Percentiles rank a stretch among this genome's conserved stretches.
phyloP scores from a whole-genome alignment of 2,797 vertebrate species.

The Thunnus albacares region DNA sequence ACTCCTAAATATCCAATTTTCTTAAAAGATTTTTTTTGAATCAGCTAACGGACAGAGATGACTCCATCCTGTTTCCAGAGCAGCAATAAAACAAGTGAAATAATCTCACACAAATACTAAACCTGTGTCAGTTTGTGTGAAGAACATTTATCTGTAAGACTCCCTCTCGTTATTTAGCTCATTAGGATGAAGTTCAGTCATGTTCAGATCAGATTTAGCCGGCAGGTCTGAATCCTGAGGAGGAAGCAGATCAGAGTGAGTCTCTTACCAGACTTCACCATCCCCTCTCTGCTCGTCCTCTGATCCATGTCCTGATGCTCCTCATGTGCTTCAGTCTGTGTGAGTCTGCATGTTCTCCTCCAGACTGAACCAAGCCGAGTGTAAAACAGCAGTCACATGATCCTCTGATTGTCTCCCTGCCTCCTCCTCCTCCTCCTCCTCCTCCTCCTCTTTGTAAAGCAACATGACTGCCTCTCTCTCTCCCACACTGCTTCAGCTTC shows the following conservation, averaged over 20 bases:
- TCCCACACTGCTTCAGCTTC: slow-evolving; percentile 35
- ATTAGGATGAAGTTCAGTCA: background rate
- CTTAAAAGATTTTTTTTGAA: no score
- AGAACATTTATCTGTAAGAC: no score
- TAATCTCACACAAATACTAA: background rate
- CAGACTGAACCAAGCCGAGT: slow-evolving; percentile 28
- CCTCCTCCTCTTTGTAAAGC: slow-evolving; percentile 11
- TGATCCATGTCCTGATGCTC: slow-evolving; percentile 76
- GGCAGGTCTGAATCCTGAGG: background rate
- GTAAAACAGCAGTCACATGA: slow-evolving; percentile 55
- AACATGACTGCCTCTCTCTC: background rate
- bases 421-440: slow-evolving; percentile 51
- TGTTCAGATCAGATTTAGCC: background rate
- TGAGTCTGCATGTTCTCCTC: slow-evolving; percentile 38
- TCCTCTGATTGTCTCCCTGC: slow-evolving; percentile 10
- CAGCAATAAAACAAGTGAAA: no score
- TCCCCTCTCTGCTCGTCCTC: slow-evolving; percentile 75
- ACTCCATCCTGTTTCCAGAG: no score
- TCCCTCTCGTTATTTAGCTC: no score
- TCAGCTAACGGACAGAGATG: no score
- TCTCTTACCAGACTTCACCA: slow-evolving; percentile 92
- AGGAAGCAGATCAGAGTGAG: slow-evolving; percentile 3
- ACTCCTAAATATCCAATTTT: no score
- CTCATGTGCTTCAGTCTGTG: slow-evolving; percentile 18
- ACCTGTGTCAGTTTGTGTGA: background rate